phyloP scores from a whole-genome alignment of 30 jellyfish, hydroid and myxozoan species.

The Phacellophora camtschatica region DNA sequence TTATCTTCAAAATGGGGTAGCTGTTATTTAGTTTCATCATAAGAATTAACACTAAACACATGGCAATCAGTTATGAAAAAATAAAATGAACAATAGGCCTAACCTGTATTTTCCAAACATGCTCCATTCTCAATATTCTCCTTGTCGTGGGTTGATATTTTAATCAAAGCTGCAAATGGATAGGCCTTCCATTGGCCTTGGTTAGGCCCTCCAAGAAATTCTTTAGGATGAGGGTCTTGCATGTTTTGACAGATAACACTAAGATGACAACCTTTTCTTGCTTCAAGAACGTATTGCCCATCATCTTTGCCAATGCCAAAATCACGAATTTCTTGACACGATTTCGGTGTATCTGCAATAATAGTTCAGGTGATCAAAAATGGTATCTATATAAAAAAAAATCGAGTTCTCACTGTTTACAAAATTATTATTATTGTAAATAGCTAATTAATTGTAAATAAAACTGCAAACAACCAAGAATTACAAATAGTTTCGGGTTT shows the following conservation, averaged over 20 bases:
- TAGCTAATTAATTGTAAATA: too few relatives aligned
- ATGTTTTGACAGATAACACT: constrained; percentile 91
- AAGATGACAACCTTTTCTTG: constrained; percentile 82
- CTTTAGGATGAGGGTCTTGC: constrained; percentile 80
- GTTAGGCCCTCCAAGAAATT: constrained; percentile 93
- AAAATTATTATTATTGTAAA: too few relatives aligned
- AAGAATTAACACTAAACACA: not conserved
- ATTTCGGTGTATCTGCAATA: constrained; percentile 89
- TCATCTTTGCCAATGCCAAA: constrained; percentile 79
- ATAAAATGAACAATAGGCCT: not conserved
- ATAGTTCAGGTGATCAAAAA: too few relatives aligned
- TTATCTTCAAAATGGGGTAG: too few relatives aligned
- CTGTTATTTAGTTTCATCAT: too few relatives aligned
- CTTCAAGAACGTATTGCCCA: constrained; percentile 91
- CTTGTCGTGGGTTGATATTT: constrained; percentile 75
- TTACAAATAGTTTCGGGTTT: too few relatives aligned
- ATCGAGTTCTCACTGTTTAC: too few relatives aligned
- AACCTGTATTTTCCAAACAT: constrained; percentile 89
- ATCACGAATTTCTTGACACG: constrained; percentile 84
- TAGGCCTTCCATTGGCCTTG: constrained; percentile 81
- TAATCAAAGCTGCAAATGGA: constrained; percentile 82
- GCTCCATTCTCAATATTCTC: constrained; percentile 86
- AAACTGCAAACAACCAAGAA: too few relatives aligned
- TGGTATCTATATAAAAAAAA: too few relatives aligned
- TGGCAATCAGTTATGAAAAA: not conserved